Evolutionary conservation across 2,888 invertebrate genomes (phyloP), one percentile per base, ranked within the genome.

Genomic region (Candidula unifasciata): DNA sequence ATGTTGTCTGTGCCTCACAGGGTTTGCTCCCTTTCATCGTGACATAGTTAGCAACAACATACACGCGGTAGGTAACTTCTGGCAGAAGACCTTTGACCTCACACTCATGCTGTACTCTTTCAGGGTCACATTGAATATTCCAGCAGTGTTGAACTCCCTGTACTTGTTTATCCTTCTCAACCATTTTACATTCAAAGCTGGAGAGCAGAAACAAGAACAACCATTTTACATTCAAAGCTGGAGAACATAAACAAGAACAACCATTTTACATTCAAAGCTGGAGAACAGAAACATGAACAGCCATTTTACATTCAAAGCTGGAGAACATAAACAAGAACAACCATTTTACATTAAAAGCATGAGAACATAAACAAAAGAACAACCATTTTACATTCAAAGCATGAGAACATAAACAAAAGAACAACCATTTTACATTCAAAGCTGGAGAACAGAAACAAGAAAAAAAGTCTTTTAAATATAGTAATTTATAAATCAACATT

Each of bases 221-320:
- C 8, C 27, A 44, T 87, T 85, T 92, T 91, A 87, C 93, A 93
- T 84, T 93, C 93, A 90, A 92, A 93, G 87, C 93, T 93, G 86
- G 27, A 68, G 77, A 77, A 3, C 64, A 27, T 21, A 44, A n/a
- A 66, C 18, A 54, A 54, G 2, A 57, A 92, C 92, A 33, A 91
- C 91, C 71, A 92, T 87, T 85, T 92, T 91, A 87, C 93, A 93
- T 84, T 93, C 93, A 90, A 92, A 93, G 87, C 93, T 93, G 86
- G 37, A 68, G 68, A 77, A 0, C 21, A 60, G 21, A 60, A 16
- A 6, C 10, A 60, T 60, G 18, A 1, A 3, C 6, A 3, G n/a
- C n/a, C 6, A 92, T 87, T 85, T 92, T 91, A 87, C 93, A 93
- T 84, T 93, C 93, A 90, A 92, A 93, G 87, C 93, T 93, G 86